A percentile compares a stretch with the other conserved stretches of the same genome.
Conservation (phyloP, 2,888 invertebrate genomes). For the Cryptophagus acutangulus region DNA sequence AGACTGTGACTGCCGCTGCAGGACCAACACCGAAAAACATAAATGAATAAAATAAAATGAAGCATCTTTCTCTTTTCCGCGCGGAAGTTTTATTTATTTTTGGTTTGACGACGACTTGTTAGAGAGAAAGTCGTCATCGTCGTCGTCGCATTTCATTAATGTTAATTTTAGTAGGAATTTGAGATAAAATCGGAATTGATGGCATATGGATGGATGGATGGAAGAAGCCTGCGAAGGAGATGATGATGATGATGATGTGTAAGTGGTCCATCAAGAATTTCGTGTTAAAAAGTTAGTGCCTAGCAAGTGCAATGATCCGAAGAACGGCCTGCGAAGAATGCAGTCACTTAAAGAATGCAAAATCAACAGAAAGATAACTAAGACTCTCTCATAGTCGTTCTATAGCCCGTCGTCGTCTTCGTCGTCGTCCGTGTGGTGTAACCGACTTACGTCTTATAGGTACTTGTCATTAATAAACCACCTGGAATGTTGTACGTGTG, state of each 20-base stretch:
- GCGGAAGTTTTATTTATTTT: too few species aligned
- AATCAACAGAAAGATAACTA: conserved; percentile 40
- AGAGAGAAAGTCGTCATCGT: too few species aligned
- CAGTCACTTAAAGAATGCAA: conserved; percentile 43
- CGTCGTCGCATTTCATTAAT: conserved; percentile 28
- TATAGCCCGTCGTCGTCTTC: conserved; percentile 12
- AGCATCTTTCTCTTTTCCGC: too few species aligned
- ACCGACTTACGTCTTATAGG: conserved; percentile 18
- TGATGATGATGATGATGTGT: conserved; percentile 19
- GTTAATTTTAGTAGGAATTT: conserved; percentile 28
- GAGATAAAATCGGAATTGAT: conserved; percentile 30
- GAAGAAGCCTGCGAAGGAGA: too few species aligned
- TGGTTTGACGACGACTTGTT: too few species aligned
- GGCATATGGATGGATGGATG: conserved; percentile 18
- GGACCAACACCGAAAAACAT: too few species aligned
- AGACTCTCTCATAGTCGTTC: conserved; percentile 20
- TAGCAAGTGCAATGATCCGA: conserved; percentile 40
- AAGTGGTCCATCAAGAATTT: conserved; percentile 37
- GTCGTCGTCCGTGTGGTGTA: too few species aligned
- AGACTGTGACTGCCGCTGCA: too few species aligned
- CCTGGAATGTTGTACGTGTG: conserved; percentile 24
- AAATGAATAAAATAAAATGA: too few species aligned
- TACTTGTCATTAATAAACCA: conserved; percentile 23
- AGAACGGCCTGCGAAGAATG: conserved; percentile 41
- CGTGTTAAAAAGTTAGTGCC: conserved; percentile 31